Percentiles rank a stretch among this genome's conserved stretches.
Conservation (phyloP, 2,888 invertebrate species). For the Cybosia mesomella region DNA sequence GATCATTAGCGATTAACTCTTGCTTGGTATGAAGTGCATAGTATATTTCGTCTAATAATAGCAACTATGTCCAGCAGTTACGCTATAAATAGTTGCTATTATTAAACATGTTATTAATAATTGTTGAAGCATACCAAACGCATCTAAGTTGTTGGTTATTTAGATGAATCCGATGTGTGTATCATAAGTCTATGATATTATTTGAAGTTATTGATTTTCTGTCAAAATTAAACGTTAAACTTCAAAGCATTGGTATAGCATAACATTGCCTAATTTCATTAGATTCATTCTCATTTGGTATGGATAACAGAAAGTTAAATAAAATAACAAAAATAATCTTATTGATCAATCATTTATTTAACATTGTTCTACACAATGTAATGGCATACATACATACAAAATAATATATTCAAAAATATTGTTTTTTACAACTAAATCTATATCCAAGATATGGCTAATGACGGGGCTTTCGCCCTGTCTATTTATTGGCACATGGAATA, state of each 20-base stretch:
- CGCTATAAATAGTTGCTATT: neutral
- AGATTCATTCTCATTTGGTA: neutral
- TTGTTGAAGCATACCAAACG: neutral
- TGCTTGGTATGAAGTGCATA: neutral
- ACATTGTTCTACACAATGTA: constrained; percentile 78
- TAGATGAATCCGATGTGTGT: neutral
- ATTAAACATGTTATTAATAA: neutral
- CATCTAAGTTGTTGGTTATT: neutral
- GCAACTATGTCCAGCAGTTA: neutral
- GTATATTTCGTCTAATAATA: neutral
- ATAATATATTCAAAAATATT: constrained; percentile 73
- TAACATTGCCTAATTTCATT: neutral
- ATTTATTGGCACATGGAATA: constrained; percentile 82
- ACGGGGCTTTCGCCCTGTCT: constrained; percentile 66
- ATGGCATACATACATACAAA: constrained; percentile 79
- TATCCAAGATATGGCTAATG: constrained; percentile 83
- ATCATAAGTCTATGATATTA: neutral
- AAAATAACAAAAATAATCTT: constrained; percentile 53
- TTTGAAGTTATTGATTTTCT: neutral
- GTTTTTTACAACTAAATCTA: constrained; percentile 78
- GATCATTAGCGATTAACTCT: neutral
- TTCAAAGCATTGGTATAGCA: neutral
- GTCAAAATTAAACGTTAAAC: neutral
- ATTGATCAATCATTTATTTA: constrained; percentile 81
- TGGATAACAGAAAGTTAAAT: constrained; percentile 13